These are phyloP conservation scores for Drosophila conformis DNA, from an alignment of 2,888 invertebrate species.

Conservation along the genomic window DNA sequence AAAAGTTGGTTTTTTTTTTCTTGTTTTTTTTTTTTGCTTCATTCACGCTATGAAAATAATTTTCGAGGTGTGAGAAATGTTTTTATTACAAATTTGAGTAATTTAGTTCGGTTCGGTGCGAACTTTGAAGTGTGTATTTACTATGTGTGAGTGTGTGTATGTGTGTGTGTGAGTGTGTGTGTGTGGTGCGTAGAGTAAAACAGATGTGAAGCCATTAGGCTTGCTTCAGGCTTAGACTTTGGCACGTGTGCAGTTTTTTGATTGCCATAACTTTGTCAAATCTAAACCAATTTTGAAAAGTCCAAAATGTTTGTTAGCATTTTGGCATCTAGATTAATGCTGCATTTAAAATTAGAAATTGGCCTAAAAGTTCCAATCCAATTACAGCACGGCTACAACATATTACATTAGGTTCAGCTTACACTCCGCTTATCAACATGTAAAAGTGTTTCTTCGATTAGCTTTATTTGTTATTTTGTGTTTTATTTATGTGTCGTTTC, in stretches of 20 bases:
- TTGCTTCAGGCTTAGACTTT: neutral
- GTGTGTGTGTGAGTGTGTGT: neutral
- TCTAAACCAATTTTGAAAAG: no score
- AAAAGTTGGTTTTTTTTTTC: constrained; percentile 23
- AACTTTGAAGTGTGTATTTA: constrained; percentile 26
- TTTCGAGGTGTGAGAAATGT: constrained; percentile 47
- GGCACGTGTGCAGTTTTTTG: neutral
- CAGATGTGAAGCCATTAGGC: constrained; percentile 4
- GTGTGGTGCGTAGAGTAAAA: neutral
- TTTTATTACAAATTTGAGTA: constrained; percentile 65
- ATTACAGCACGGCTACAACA: neutral
- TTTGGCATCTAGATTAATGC: neutral
- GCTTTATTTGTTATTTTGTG: neutral
- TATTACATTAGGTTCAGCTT: neutral
- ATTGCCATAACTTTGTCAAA: neutral
- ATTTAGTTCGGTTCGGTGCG: constrained; percentile 40
- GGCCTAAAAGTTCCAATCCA: neutral
- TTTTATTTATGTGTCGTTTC: neutral
- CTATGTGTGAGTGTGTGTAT: neutral
- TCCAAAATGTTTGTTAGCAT: neutral
- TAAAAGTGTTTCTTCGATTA: neutral
- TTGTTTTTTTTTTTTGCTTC: neutral
- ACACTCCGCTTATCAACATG: neutral
- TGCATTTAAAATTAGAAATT: neutral
- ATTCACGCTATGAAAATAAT: constrained; percentile 34